phyloP scores from a whole-genome alignment of 2,888 invertebrate species.

The Melitaea athalia region DNA sequence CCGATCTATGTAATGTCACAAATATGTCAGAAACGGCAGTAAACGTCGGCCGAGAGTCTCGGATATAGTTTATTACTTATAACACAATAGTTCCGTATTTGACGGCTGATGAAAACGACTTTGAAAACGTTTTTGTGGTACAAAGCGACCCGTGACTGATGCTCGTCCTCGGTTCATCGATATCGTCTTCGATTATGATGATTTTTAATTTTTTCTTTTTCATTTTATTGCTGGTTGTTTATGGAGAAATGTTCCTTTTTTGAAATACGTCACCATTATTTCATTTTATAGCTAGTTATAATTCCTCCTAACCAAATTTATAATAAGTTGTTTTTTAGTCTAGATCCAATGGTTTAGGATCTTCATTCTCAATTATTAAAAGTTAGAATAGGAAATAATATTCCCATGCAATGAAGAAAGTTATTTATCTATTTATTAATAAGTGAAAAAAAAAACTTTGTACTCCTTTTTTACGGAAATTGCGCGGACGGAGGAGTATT shows the following conservation, averaged over 20 bases:
- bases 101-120: slow-evolving; percentile 68
- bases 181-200: neutral
- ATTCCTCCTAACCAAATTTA: too few species aligned
- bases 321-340: too few species aligned
- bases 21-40: slow-evolving; percentile 77
- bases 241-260: neutral
- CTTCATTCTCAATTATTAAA: too few species aligned
- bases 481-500: too few species aligned
- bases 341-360: too few species aligned
- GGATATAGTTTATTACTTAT: slow-evolving; percentile 72
- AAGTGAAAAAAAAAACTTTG: too few species aligned
- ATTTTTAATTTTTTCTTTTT: slow-evolving; percentile 14
- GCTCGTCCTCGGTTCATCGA: neutral
- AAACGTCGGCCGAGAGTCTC: slow-evolving; percentile 63
- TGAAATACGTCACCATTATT: too few species aligned
- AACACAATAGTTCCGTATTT: slow-evolving; percentile 47
- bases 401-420: too few species aligned
- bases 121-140: slow-evolving; percentile 41
- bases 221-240: neutral
- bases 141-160: slow-evolving; percentile 18
- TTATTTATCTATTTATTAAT: too few species aligned
- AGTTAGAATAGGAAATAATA: too few species aligned
- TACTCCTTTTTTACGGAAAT: too few species aligned
- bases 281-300: too few species aligned
- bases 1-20: slow-evolving; percentile 73